Base-by-base conservation (phyloP, 2,888 invertebrate species). In the Meliscaeva auricollis region DNA sequence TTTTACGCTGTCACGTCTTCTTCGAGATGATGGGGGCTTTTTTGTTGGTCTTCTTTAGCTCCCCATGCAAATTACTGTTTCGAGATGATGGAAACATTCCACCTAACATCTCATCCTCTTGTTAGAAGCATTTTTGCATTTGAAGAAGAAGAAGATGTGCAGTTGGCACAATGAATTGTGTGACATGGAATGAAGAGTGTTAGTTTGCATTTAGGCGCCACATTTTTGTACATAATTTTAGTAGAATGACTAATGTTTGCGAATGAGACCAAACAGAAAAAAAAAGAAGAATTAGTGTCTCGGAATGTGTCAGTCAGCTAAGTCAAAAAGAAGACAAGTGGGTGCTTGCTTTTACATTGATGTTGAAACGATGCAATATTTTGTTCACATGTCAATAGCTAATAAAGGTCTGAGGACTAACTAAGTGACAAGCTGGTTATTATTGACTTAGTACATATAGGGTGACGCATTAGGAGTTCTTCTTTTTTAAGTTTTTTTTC, bases 171-270 rank as follows among this genome's bases (percentile, higher is more conserved):
- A 26, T 68, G 44, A 68, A 68, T 79, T 38, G 60, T 74, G 48
- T 78, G 73, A 68, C 35, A 81, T 77, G 66, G 66, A 66, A 62
- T 62, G 69, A 46, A 80, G 26, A 26, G 79, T 78, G 83, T 83
- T 74, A 64, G 41, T 77, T 80, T 83, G 74, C 74, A 83, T 79
- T 74, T 74, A 83, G 83, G 83, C 83, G 83, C 83, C 79, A 83
- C 79, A 73, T 68, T 66, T 68, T 73, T 38, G 13, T 68, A 17
- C 17, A 30, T 22, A 17, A n/a, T n/a, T 54, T 30, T 41, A 38
- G 46, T 64, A 17, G 58, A 68, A 26, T 74, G 68, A 74, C 73
- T 72, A 72, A 78, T 78, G 60, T 64, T 58, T 52, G 60, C 20
- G 15, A 60, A 60, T 1, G 6, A 2, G 15, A 46, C 15, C 3